Evolutionary conservation across 2,797 vertebrate species (phyloP).

Genomic region (Sebastes kiyomatsui): DNA sequence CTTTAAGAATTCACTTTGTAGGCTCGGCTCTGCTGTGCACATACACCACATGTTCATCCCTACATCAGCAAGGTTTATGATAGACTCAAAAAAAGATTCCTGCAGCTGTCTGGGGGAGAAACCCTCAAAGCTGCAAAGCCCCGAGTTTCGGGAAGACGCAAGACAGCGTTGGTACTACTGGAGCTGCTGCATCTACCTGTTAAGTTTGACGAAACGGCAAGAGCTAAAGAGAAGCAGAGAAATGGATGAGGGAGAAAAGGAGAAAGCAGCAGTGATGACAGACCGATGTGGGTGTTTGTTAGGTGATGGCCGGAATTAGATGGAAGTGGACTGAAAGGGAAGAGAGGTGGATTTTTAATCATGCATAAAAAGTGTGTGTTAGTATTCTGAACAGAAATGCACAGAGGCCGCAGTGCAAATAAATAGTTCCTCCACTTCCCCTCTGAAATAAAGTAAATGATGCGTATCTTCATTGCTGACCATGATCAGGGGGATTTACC

Average conservation of each 20-base stretch:
- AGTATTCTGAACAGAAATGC: constrained; percentile 43
- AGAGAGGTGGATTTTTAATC: constrained; percentile 44
- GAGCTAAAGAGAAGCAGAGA: constrained; percentile 25
- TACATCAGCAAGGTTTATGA: constrained; percentile 29
- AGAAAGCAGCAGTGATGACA: constrained; percentile 13
- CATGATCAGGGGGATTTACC: constrained; percentile 38
- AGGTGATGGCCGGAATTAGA: constrained; percentile 36
- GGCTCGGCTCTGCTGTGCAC: constrained; percentile 27
- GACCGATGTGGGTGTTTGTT: constrained; percentile 51
- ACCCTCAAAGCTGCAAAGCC: constrained; percentile 36
- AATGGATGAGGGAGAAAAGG: background rate
- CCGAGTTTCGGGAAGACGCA: background rate
- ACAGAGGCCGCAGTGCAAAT: constrained; percentile 10
- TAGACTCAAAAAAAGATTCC: constrained; percentile 18
- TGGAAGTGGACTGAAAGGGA: constrained; percentile 22
- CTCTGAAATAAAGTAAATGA: constrained; percentile 60
- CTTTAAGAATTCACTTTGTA: constrained; percentile 54
- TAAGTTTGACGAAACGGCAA: constrained; percentile 20
- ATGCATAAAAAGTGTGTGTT: constrained; percentile 37
- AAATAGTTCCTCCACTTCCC: constrained; percentile 19
- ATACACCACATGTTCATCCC: constrained; percentile 26
- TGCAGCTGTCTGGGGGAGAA: constrained; percentile 23
- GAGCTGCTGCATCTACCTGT: constrained; percentile 20
- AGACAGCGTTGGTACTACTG: background rate
- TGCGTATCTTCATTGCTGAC: constrained; percentile 39